Evolutionary conservation across 2,113 vertebrate species (phyloP), one percentile per base, ranked within the genome.

Genomic region (Jaculus jaculus): DNA sequence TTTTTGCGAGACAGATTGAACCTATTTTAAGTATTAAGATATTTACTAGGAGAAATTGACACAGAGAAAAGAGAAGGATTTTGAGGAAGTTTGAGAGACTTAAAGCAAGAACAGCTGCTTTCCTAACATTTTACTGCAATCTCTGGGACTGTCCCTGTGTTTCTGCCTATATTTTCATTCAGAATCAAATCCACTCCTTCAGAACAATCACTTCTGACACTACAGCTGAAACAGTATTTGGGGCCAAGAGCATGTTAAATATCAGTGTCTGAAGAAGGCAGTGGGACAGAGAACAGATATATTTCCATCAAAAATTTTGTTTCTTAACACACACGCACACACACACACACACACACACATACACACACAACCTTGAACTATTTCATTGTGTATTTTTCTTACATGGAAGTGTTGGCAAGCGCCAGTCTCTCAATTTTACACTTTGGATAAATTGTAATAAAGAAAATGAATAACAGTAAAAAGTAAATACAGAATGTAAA

Each of bases 381-480:
- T 8, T 94, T 75, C 34, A 24, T 30, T 75, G 66, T 84, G 37
- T n/a, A 69, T 91, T 85, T 90, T 84, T 82, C 58, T 42, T 68
- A 58, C 12, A 63, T 1, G 3, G 68, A 94, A 86, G 23, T 74
- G 18, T 83, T 69, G 66, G n/a, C 37, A 86, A 72, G 32, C 65
- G 75, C 26, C 12, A 61, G 66, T 39, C 47, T 91, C 28, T 72
- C 72, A 94, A 39, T 89, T 92, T 95, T 80, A 89, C 20, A 91
- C 84, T 94, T 92, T 28, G 65, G n/a, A 84, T 89, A n/a, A 93
- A 58, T n/a, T 90, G 16, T 84, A 73, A 90, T 39, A 84, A 86
- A 80, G 21, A 78, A 88, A 71, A 84, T 7, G 0, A 91, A 84
- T 20, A 81, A 60, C 71, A 92, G 89, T 84, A 75, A 89, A 86